Conservation (phyloP, 2,113 vertebrate species). For the Cyprinus carpio region DNA sequence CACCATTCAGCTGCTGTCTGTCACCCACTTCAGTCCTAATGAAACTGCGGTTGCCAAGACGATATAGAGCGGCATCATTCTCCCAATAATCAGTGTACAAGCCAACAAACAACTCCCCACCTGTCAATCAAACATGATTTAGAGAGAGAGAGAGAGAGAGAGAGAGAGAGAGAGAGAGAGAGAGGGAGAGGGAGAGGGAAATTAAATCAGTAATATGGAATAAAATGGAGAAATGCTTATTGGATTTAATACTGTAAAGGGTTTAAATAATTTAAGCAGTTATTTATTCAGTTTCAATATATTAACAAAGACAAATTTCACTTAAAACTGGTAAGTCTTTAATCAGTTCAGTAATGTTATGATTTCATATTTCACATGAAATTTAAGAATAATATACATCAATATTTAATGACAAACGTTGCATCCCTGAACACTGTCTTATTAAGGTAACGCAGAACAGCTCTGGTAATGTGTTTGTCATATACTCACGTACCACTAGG, state of each 20-base stretch:
- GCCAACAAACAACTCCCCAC: conserved; percentile 85
- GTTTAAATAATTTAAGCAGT: neutral
- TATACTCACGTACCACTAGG: conserved; percentile 37
- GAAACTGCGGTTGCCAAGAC: conserved; percentile 78
- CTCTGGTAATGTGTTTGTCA: neutral
- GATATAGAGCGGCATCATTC: conserved; percentile 88
- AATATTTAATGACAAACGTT: neutral
- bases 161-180: neutral
- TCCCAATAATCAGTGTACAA: conserved; percentile 96
- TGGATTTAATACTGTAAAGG: neutral
- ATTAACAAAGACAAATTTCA: neutral
- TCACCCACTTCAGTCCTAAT: conserved; percentile 88
- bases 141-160: neutral
- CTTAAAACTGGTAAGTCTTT: neutral
- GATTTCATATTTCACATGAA: neutral
- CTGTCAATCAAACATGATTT: conserved; percentile 62
- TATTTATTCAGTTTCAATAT: neutral
- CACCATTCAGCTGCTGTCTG: conserved; percentile 87
- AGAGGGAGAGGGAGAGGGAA: too few relatives aligned
- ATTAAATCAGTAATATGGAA: neutral
- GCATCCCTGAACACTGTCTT: neutral
- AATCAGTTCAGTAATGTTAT: neutral
- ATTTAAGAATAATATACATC: neutral
- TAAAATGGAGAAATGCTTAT: neutral
- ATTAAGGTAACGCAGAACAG: neutral